Base-by-base conservation (phyloP, 2,888 invertebrate genomes). In the Drosophila merina region DNA sequence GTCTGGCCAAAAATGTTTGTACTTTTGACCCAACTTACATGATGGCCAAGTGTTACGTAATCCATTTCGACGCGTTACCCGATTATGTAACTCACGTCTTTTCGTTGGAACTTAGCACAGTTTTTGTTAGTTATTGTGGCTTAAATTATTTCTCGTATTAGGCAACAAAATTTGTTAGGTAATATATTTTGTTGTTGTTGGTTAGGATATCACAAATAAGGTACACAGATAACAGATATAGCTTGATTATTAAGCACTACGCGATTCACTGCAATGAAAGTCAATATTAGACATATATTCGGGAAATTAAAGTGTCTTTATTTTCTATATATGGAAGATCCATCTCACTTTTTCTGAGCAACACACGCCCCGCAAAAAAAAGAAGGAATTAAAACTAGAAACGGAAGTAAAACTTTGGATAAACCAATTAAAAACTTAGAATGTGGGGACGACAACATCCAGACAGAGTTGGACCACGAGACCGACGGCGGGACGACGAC, bases 401-500 rank as follows among this genome's bases (percentile, higher is more conserved):
- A 47, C 40, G 42, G 26, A 45, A 44, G 42, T 55, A 54, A 55
- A 62, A 44, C 40, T 20, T 48, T 48, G 20, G 8, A 20, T 64
- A 59, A 63, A 52, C 25, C 59, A 64, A 64, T 49, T 57, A 52
- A 8, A 57, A 74, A 74, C 52, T 57, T 68, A 72, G 67, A 76
- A 51, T 72, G 76, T 71, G 70, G 40, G 59, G 71, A 77, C 79
- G 83, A 89, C 90, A 89, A 86, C 87, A 88, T 90, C 88, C 91
- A 90, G 90, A 91, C 91, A 90, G 90, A 91, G 91, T 89, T 62
- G 79, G 74, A 72, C 58, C 62, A 82, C 81, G 81, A 79, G 69
- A 77, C 75, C 79, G 80, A 66, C 86, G 80, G 82, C 74, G 64
- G 57, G 50, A 38, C 57, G 51, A 48, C 56, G 44, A 20, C 44